Evolutionary conservation across 2,888 invertebrate genomes (phyloP), one percentile per base, ranked within the genome.

Genomic region (Hyalella azteca): DNA sequence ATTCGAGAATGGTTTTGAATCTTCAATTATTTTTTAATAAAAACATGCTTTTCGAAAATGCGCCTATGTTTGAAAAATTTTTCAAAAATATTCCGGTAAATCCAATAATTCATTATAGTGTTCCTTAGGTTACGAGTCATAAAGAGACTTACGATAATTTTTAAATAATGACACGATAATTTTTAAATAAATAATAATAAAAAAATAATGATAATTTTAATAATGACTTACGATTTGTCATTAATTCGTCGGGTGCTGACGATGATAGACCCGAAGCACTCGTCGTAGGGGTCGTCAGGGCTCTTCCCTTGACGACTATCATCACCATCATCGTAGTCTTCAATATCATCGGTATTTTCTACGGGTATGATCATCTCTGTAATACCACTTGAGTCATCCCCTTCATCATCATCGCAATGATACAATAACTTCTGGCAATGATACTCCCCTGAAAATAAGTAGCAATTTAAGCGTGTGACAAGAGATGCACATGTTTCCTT

Each of bases 221-320:
- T 36, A 5, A 36, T 36, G 19, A 66, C 66, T 66, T 36, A 66
- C 66, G 19, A 36, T 36, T 66, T 66, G 19, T 66, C 66, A 2
- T 36, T 36, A 19, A 36, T 11, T 29, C 66, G n/a, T 29, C 36
- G 40, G n/a, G 75, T 26, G 45, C 75, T 75, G 13, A 45, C 45
- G n/a, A 75, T 32, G 41, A 75, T 41, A n/a, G 41, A 41, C 15
- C 75, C 75, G 75, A 75, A 75, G 45, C 75, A 75, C 36, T 75
- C 75, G 45, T 75, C 75, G 41, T n/a, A 75, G 5, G 75, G 75
- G 45, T 75, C 40, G 1, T 45, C 45, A 15, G 40, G 29, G 7
- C 26, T 45, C 45, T 41, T 75, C 19, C 75, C 75, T 75, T 75
- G 41, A n/a, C 40, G 40, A 9, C 41, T n/a, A 45, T 39, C n/a